Evolutionary conservation across 2,113 vertebrate species (phyloP), one percentile per base, ranked within the genome.

Genomic region (Pseudorectes ferrugineus): DNA sequence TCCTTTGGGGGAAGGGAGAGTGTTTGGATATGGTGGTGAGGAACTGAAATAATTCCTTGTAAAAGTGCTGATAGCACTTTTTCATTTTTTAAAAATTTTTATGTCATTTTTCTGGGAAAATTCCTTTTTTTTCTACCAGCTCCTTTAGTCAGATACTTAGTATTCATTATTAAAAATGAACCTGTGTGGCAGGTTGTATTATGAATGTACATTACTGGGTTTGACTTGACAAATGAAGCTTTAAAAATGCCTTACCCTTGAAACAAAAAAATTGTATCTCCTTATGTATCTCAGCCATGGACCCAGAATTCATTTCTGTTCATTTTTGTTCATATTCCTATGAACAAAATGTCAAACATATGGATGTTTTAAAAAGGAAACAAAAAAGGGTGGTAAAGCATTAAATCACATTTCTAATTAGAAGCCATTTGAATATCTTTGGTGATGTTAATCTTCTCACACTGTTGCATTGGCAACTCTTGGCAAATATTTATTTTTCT

Each of bases 391-490:
- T 76, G 78, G 36, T 65, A 82, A 89, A 94, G n/a, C 23, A 72
- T 92, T 87, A 87, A 85, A 82, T 61, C 54, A 68, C n/a, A 61
- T 89, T 89, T 92, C 45, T 94, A 92, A 89, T 96, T 94, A 92
- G 74, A 81, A 93, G 18, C 43, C 62, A 72, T 2, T 29, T 82
- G 24, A 83, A 54, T 73, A 58, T 82, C 42, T 93, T 82, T 85
- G 45, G 25, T 61, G 40, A n/a, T 89, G 55, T 71, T 93, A 58
- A 78, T 65, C 31, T 78, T 87, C 70, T 96, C 62, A 43, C 28
- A 81, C 40, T 33, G 57, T 49, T 78, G 40, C 42, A 65, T 20
- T 89, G 65, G 66, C 57, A 93, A 52, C 35, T 77, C 80, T 43
- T 81, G 52, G 81, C 43, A 94, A 93, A 67, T 78, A 43, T 33